Evolutionary conservation across 2,888 invertebrate genomes (phyloP).

Genomic region (Parnassius glacialis): DNA sequence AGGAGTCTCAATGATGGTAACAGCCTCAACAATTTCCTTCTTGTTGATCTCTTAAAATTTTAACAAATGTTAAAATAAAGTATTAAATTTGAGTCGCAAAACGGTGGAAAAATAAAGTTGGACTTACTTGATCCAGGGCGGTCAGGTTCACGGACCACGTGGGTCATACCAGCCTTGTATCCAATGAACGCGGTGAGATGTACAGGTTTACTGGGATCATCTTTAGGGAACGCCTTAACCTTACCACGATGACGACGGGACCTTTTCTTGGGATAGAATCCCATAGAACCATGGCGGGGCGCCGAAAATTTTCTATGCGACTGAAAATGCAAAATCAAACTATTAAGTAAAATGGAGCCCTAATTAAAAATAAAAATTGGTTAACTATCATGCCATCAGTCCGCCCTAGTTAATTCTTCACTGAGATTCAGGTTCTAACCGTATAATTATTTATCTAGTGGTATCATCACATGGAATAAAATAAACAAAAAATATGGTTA

Average conservation of each 20-base stretch:
- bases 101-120: not conserved
- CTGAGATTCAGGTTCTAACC: slow-evolving; percentile 85
- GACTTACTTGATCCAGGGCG: slow-evolving; percentile 98
- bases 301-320: slow-evolving; percentile 99
- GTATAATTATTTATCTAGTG: slow-evolving; percentile 77
- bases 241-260: slow-evolving; percentile 98
- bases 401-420: slow-evolving; percentile 89
- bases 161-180: slow-evolving; percentile 99
- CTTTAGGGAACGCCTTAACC: slow-evolving; percentile 99
- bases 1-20: slow-evolving; percentile 98
- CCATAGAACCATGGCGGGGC: slow-evolving; percentile 99
- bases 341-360: slow-evolving; percentile 2
- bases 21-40: slow-evolving; percentile 99
- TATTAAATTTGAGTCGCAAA: not conserved
- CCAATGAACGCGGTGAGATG: slow-evolving; percentile 98
- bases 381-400: slow-evolving; percentile 75
- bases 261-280: slow-evolving; percentile 99
- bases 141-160: slow-evolving; percentile 98
- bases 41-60: slow-evolving; percentile 94
- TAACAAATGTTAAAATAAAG: not conserved
- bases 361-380: not conserved
- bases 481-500: slow-evolving; percentile 14
- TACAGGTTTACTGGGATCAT: slow-evolving; percentile 97
- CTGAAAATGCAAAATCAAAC: slow-evolving; percentile 77
- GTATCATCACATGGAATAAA: slow-evolving; percentile 82